A percentile compares a stretch with the other conserved stretches of the same genome.
phyloP scores from a whole-genome alignment of 2,888 invertebrate genomes.

The Vandiemenella viatica region DNA sequence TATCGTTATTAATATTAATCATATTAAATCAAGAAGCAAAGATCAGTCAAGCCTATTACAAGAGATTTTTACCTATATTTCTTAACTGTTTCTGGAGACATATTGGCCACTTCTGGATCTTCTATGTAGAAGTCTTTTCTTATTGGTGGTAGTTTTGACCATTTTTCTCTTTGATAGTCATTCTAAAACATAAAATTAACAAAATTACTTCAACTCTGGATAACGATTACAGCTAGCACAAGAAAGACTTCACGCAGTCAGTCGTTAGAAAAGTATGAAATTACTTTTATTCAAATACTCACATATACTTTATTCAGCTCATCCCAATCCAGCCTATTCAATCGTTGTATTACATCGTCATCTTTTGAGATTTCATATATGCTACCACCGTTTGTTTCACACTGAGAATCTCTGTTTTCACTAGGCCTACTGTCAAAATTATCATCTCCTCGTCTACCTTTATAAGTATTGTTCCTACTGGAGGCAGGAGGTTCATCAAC shows the following conservation, averaged over 20 bases:
- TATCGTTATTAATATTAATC: no score
- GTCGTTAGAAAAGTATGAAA: no score
- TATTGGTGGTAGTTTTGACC: constrained; percentile 49
- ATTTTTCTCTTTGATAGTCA: constrained; percentile 38
- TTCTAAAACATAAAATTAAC: constrained; percentile 33
- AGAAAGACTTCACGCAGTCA: no score
- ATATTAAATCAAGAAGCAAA: no score
- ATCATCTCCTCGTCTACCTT: constrained; percentile 2
- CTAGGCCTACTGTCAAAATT: constrained; percentile 2
- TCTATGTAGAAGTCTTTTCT: constrained; percentile 74
- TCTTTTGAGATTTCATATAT: constrained; percentile 13
- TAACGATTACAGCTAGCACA: no score
- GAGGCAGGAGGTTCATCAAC: constrained; percentile 24
- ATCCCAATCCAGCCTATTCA: constrained; percentile 45
- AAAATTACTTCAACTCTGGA: no score
- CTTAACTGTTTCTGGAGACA: constrained; percentile 46
- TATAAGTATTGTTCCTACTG: constrained; percentile 27
- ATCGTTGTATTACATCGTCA: background rate
- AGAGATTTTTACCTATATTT: constrained; percentile 40
- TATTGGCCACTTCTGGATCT: constrained; percentile 47
- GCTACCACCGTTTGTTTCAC: constrained; percentile 3
- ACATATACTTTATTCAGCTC: constrained; percentile 36
- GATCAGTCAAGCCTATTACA: no score
- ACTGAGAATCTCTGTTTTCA: no score
- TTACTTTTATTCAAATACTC: no score